Conservation (phyloP, 2,797 vertebrate species). For the Dallia pectoralis region DNA sequence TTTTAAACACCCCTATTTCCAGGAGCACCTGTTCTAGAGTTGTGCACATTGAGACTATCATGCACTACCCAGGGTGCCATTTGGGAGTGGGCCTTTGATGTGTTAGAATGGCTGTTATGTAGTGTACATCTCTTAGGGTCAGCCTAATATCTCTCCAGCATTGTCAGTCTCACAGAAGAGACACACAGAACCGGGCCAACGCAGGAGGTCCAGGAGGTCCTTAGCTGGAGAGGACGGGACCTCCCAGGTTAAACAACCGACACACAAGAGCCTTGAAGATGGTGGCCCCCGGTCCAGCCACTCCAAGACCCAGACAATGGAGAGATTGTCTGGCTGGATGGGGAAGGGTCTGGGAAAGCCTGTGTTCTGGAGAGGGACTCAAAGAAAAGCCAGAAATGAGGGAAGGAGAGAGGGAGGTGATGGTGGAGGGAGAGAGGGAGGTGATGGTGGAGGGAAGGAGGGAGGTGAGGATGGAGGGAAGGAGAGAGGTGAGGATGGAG, state of each 20-base stretch:
- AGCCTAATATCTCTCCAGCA: not conserved
- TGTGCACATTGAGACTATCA: no score
- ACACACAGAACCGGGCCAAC: not conserved
- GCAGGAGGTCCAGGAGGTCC: not conserved
- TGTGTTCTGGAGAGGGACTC: not conserved
- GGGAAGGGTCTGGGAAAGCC: constrained; percentile 27
- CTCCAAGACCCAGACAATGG: constrained; percentile 13
- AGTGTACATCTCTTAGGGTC: not conserved
- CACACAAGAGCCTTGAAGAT: not conserved
- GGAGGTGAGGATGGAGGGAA: not conserved
- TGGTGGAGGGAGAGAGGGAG: not conserved
- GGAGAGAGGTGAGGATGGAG: no score
- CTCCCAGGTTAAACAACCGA: not conserved
- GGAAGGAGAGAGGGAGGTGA: not conserved
- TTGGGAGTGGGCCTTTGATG: not conserved
- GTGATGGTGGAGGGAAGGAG: constrained; percentile 1
- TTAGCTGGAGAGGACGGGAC: not conserved
- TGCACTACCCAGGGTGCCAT: no score
- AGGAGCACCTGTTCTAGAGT: no score
- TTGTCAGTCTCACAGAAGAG: not conserved
- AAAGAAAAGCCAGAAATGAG: not conserved
- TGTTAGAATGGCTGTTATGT: not conserved
- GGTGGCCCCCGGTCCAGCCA: no score
- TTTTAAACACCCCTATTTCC: no score
- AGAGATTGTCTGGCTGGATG: constrained; percentile 5